phyloP scores from a whole-genome alignment of 2,113 vertebrate genomes.

The Callionymus lyra region DNA sequence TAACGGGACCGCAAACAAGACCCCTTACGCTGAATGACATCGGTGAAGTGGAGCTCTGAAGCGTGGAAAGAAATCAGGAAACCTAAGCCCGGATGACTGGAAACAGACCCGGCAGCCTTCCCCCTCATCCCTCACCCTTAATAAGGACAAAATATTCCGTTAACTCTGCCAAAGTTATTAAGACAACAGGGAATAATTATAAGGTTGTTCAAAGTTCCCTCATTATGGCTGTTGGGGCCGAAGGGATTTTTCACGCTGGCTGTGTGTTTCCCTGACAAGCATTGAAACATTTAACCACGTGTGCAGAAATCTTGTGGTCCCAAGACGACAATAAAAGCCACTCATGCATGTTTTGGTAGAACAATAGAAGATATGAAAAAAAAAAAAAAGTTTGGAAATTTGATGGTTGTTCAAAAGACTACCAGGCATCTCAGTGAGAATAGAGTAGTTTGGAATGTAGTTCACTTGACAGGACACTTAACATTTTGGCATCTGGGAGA shows the following conservation, averaged over 20 bases:
- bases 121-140: slow-evolving; percentile 1
- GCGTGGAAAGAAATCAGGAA: slow-evolving; percentile 24
- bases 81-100: slow-evolving; percentile 13
- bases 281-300: no score
- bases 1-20: slow-evolving; percentile 37
- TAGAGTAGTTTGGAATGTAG: no score
- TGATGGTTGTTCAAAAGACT: no score
- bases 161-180: slow-evolving; percentile 15
- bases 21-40: slow-evolving; percentile 27
- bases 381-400: no score
- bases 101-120: slow-evolving; percentile 12
- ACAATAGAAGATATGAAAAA: no score
- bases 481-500: no score
- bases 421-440: no score
- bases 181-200: slow-evolving; percentile 38
- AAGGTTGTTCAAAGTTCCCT: slow-evolving; percentile 24
- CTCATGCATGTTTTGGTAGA: no score
- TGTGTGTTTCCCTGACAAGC: no score
- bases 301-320: no score
- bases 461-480: no score
- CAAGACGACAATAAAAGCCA: no score
- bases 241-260: slow-evolving; percentile 7
- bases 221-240: slow-evolving; percentile 12
- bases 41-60: slow-evolving; percentile 13
- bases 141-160: slow-evolving; percentile 17